A percentile compares a stretch with the other conserved stretches of the same genome.
Evolutionary conservation across 30 jellyfish, hydroid and myxozoan species (phyloP).

Genomic region (Catostylus mosaicus): DNA sequence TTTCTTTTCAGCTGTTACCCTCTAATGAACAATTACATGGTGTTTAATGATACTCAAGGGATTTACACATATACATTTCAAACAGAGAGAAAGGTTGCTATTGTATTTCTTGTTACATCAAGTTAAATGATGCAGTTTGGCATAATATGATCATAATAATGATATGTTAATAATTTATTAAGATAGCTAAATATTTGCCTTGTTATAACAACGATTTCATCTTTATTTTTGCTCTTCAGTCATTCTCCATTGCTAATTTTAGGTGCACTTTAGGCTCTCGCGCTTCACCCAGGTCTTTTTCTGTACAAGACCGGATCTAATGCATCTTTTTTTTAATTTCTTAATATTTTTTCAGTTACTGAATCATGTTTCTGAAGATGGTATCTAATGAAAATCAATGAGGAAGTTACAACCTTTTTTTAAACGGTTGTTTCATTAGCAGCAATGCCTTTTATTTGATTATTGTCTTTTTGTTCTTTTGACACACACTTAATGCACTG

Average conservation of each 20-base stretch:
- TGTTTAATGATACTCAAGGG: slow-evolving; percentile 92
- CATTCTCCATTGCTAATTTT: too few relatives aligned
- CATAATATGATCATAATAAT: neutral
- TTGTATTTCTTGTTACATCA: neutral
- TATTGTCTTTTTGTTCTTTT: neutral
- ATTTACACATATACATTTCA: slow-evolving; percentile 90
- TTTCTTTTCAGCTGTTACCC: slow-evolving; percentile 74
- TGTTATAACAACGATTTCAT: too few relatives aligned
- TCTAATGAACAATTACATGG: slow-evolving; percentile 89
- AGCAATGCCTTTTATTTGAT: neutral
- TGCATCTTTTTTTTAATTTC: too few relatives aligned
- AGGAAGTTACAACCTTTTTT: too few relatives aligned
- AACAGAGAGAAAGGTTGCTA: slow-evolving; percentile 87
- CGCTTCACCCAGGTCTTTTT: too few relatives aligned
- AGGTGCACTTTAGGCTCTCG: too few relatives aligned
- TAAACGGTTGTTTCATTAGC: too few relatives aligned
- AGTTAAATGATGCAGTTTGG: neutral
- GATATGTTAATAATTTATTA: neutral
- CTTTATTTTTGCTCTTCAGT: too few relatives aligned
- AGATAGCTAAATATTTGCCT: neutral
- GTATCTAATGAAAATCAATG: too few relatives aligned
- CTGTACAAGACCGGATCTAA: too few relatives aligned
- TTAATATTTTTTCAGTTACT: too few relatives aligned
- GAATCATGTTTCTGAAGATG: too few relatives aligned
- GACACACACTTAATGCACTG: neutral